Base-by-base conservation (phyloP, 2,888 invertebrate species). In the Ommatoiulus sabulosus region DNA sequence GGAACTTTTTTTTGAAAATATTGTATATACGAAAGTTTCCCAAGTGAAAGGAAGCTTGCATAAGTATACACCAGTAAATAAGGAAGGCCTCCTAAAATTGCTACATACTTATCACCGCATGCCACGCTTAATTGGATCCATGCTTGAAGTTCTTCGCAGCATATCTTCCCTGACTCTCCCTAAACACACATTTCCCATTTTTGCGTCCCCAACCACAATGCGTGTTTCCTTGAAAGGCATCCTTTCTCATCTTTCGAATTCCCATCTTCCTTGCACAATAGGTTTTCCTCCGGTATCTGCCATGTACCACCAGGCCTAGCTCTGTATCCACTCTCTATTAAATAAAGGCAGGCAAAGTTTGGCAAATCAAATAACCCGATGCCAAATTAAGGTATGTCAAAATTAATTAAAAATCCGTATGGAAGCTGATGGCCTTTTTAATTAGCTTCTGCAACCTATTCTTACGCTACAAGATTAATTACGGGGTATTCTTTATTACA, bases 361-460 rank as follows among this genome's bases (percentile, higher is more conserved):
- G 72, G 20, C 8, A 72, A 72, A 72, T 24, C 72, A 72, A 44
- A 85, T 44, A 85, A 85, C 44, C 44, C 46, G 85, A 46, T 44
- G 85, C 85, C 46, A 85, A 85, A 85, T 85, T 44, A 85, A 85
- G 44, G 46, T 44, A 44, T 85, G 46, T 85, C 85, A 85, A 46
- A 85, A 85, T 85, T 85, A 85, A 85, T 44, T 85, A 85, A 85
- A 85, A 85, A 85, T 85, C 44, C 46, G 85, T n/a, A 85, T 44
- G 7, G 85, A 85, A 85, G 85, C 46, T 85, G 46, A 85, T 85
- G 85, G 46, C 85, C 46, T 44, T 85, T 85, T 85, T 44, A 85
- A 85, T 85, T 85, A 85, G 85, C 85, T 46, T 44, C 10, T 24
- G 72, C 44, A 85, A 46, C 85, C 85, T 46, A 85, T 85, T 46